Conservation (phyloP, 2,888 invertebrate species). For the Ormia ochracea region DNA sequence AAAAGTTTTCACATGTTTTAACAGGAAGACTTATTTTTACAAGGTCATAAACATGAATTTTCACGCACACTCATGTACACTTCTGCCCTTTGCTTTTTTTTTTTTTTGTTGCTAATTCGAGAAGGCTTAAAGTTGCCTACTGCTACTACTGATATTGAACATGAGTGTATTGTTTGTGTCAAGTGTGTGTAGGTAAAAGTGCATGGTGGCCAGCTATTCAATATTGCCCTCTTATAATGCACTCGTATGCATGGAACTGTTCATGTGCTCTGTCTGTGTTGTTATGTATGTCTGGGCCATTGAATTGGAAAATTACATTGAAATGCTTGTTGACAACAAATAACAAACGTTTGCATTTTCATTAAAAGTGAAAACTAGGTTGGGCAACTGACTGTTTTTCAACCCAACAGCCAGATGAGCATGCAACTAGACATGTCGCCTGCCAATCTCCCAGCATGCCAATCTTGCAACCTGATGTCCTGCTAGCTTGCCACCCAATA, state of each 20-base stretch:
- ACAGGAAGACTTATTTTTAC: slow-evolving; percentile 1
- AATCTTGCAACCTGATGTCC: slow-evolving; percentile 4
- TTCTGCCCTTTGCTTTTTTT: no score
- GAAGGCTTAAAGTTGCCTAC: not conserved
- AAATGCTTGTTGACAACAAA: slow-evolving; percentile 66
- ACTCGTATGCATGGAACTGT: not conserved
- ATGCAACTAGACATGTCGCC: not conserved
- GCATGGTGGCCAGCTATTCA: not conserved
- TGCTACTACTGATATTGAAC: not conserved
- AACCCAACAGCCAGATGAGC: not conserved
- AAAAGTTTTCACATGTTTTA: slow-evolving; percentile 48
- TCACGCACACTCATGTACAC: not conserved
- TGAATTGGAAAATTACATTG: slow-evolving; percentile 68
- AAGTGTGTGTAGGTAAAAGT: not conserved
- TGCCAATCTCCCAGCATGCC: not conserved
- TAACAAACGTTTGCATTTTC: slow-evolving; percentile 60
- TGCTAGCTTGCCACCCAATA: slow-evolving; percentile 30
- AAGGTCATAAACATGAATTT: slow-evolving; percentile 8
- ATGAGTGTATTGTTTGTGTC: slow-evolving; percentile 18
- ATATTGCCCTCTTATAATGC: slow-evolving; percentile 3
- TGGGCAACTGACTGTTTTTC: slow-evolving; percentile 30
- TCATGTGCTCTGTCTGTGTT: not conserved
- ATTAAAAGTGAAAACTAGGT: slow-evolving; percentile 62
- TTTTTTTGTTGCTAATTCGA: no score
- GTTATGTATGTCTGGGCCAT: slow-evolving; percentile 59